Base-by-base conservation (phyloP, 2,888 invertebrate genomes). In the Apotomis turbidana region DNA sequence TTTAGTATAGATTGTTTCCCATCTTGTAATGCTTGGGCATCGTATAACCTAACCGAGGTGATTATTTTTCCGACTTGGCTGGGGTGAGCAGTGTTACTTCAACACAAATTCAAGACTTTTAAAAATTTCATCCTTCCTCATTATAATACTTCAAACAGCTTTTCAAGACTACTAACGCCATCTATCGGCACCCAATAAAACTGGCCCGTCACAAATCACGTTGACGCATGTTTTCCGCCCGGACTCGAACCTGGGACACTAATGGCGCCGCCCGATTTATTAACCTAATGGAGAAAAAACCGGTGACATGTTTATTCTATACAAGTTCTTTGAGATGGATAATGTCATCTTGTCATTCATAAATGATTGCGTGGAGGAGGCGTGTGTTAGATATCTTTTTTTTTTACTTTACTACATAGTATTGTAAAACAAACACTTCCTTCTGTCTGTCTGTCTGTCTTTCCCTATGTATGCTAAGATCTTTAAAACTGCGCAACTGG, bases 211-310 rank as follows among this genome's bases (percentile, higher is more conserved):
- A 61, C 61, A 61, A 61, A 61, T 61, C 61, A 61, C 27, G 6
- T 61, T 61, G 61, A 61, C 49, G 61, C 46, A 61, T 61, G 61
- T 49, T 61, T 61, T 61, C 61, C 61, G 61, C 27, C 49, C 9
- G 12, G 61, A 36, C 49, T 27, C 61, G 49, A 49, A 49, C 61
- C 27, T 61, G 61, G 27, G 27, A 27, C 27, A 12, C 44, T 44
- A 27, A 61, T 49, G 61, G 61, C 49, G 61, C 61, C 61, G 49
- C 8, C 49, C 61, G 61, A 61, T 61, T 61, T 61, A 61, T 61
- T 61, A 61, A 61, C 61, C 27, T 49, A 49, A 61, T 61, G 61
- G 27, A 27, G 46, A 49, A 46, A 49, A 61, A 12, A 49, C n/a
- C 46, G 49, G 49, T 49, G 61, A 61, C 61, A 61, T 49, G 46